Evolutionary conservation across 2,888 invertebrate species (phyloP), one percentile per base, ranked within the genome.

Genomic region (Brassicogethes aeneus): DNA sequence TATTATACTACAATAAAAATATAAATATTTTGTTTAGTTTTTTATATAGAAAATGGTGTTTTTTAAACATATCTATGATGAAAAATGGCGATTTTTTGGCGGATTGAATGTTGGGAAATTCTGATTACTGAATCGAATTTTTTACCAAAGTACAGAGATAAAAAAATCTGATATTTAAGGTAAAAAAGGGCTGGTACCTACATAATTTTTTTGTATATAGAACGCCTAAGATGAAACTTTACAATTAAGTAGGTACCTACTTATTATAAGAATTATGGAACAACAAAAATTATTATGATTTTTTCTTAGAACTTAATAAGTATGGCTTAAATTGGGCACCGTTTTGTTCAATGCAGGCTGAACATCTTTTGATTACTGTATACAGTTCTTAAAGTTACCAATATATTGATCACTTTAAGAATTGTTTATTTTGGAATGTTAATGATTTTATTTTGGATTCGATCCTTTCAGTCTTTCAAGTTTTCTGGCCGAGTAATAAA

Each of bases 251-350:
- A 13, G 15, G 14, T n/a, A n/a, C n/a, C n/a, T 34, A 15, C 34
- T 15, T 2, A 34, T 15, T 34, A 34, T 15, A 3, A 14, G 15
- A 34, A 34, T 34, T 31, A 15, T 10, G 23, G 17, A 15, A 35
- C 35, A 35, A 14, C 15, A 12, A 12, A 15, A 35, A 35, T 15
- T 35, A 35, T 14, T 35, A 8, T 10, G 15, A 35, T 7, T 15
- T 12, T 15, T 14, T 35, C 8, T 13, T 30, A 29, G n/a, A 14
- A 30, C 23, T 13, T 37, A 15, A 10, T 8, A 15, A 15, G 33
- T 33, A 33, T 32, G 32, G 33, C 34, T 33, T 16, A 39, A 23
- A 23, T 23, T 23, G 23, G 7, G 23, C 23, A 23, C 23, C 23
- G 23, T 23, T 23, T 23, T 23, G 23, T 23, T 23, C 23, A 23